Evolutionary conservation across 2,113 vertebrate genomes (phyloP).

Genomic region (Chiloscyllium plagiosum): DNA sequence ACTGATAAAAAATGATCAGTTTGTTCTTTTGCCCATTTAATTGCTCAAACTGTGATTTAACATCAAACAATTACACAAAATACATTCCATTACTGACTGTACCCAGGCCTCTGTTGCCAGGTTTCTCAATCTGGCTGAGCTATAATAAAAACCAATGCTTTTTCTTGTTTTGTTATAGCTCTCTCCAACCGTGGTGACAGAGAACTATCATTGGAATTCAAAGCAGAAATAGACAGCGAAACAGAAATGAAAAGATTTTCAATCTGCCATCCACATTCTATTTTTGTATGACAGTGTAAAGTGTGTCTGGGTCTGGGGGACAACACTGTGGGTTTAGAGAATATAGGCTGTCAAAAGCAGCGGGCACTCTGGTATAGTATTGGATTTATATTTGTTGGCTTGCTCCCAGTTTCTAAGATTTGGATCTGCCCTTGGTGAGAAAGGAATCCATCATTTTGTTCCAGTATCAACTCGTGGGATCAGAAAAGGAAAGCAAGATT

Average conservation of each 20-base stretch:
- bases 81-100: not conserved
- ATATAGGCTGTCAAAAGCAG: not conserved
- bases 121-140: not conserved
- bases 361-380: not conserved
- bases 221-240: not conserved
- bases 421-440: not conserved
- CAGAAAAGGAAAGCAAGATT: not conserved
- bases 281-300: not conserved
- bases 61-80: not conserved
- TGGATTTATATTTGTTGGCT: not conserved
- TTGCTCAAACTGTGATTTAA: not conserved
- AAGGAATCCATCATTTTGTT: not conserved
- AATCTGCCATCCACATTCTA: not conserved
- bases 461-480: not conserved
- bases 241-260: not conserved
- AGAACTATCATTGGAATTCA: not conserved
- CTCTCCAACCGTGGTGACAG: not conserved
- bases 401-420: not conserved
- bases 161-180: not conserved
- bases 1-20: not conserved
- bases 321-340: not conserved
- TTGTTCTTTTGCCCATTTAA: not conserved
- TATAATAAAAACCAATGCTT: not conserved
- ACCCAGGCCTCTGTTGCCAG: not conserved
- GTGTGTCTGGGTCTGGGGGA: not conserved